A percentile compares a stretch with the other conserved stretches of the same genome.
Evolutionary conservation across 2,113 vertebrate species (phyloP).

Genomic region (Cygnus atratus): DNA sequence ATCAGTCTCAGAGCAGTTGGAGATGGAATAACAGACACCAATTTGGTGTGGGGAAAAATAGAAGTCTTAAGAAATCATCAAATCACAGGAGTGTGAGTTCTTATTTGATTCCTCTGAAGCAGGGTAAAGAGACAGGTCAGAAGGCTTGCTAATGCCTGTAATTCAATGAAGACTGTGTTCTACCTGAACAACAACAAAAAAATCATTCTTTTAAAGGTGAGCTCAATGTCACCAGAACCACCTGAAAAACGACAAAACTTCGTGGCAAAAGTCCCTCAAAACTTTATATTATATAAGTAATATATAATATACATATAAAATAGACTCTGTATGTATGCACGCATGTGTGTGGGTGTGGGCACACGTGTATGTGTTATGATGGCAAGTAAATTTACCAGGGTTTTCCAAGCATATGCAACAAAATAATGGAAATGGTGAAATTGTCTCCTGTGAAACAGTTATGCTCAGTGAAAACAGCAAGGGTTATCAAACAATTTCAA

Average conservation of each 20-base stretch:
- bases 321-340: not conserved
- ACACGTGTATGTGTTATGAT: accelerated
- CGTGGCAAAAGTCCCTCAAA: not conserved
- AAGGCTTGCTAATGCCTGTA: not conserved
- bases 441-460: not conserved
- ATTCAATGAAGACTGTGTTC: not conserved
- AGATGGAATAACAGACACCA: not conserved
- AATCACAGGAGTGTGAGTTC: not conserved
- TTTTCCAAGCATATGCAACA: not conserved
- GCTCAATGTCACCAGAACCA: not conserved
- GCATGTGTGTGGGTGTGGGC: not conserved
- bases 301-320: not conserved
- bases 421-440: not conserved
- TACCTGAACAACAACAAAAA: not conserved
- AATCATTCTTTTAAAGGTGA: not conserved
- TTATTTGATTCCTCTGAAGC: not conserved
- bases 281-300: not conserved
- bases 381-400: not conserved
- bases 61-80: not conserved
- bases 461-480: not conserved
- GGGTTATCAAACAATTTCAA: not conserved
- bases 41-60: not conserved
- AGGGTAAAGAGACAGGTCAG: not conserved
- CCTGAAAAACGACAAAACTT: not conserved
- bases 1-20: not conserved